Evolutionary conservation across 2,113 vertebrate species (phyloP).

Genomic region (western clawed frog (Xenopus tropicalis)): DNA sequence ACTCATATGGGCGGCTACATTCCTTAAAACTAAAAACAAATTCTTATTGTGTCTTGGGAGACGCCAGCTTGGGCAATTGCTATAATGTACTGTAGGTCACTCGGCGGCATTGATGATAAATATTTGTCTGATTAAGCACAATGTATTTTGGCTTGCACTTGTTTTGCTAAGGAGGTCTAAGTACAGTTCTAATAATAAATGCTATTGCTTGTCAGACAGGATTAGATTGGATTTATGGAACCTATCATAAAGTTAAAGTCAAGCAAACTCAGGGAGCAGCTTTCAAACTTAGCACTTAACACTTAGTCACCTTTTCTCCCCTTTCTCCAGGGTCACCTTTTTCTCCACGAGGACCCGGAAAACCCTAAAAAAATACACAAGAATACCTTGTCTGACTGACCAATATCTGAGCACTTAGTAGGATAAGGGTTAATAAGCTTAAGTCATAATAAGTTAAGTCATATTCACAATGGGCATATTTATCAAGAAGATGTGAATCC

Average conservation of each 20-base stretch:
- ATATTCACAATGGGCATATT: no score
- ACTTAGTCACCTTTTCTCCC: conserved; percentile 94
- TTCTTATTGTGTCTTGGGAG: background rate
- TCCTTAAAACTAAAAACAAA: no score
- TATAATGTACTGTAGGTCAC: background rate
- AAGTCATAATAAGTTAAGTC: no score
- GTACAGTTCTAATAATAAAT: conserved; percentile 18
- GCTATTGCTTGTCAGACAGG: conserved; percentile 62
- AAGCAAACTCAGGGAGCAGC: conserved; percentile 48
- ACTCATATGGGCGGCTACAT: no score
- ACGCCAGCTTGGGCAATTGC: background rate
- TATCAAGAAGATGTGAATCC: background rate
- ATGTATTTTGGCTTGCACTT: background rate
- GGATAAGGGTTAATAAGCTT: background rate
- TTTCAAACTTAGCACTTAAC: conserved; percentile 48
- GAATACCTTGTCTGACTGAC: conserved; percentile 47
- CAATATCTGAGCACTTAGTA: conserved; percentile 6
- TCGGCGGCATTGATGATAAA: background rate
- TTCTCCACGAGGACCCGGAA: conserved; percentile 92
- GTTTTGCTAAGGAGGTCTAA: background rate
- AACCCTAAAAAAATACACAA: conserved; percentile 84
- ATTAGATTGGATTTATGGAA: conserved; percentile 34
- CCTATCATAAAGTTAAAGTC: conserved; percentile 19
- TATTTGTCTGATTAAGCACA: conserved; percentile 12
- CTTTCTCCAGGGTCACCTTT: conserved; percentile 95